A percentile compares a stretch with the other conserved stretches of the same genome.
phyloP scores from a whole-genome alignment of 2,888 invertebrate species.

The Eupithecia vulgata region DNA sequence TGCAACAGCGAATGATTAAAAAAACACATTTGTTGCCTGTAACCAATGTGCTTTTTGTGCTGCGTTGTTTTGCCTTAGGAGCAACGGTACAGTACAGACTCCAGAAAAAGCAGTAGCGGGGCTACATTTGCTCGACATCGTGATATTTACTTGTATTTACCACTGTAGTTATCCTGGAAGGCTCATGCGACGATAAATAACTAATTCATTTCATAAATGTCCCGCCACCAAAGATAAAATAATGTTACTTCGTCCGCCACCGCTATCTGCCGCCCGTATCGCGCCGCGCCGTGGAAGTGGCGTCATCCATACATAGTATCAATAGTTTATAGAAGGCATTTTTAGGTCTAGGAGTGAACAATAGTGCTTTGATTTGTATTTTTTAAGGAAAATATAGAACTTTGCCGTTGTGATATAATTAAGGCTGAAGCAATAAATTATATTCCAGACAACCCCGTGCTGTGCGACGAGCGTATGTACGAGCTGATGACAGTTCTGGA shows the following conservation, averaged over 20 bases:
- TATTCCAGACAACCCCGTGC: slow-evolving; percentile 90
- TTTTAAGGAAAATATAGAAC: not conserved
- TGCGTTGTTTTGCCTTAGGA: not conserved
- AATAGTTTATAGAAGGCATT: not conserved
- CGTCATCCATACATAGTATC: not conserved
- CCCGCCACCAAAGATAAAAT: too few relatives aligned
- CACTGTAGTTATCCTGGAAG: not conserved
- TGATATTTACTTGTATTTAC: not conserved
- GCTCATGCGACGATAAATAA: not conserved
- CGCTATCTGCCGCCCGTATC: not conserved
- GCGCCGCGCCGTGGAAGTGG: not conserved
- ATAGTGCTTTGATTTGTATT: not conserved
- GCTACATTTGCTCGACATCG: not conserved
- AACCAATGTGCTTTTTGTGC: not conserved
- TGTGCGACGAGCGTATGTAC: slow-evolving; percentile 89
- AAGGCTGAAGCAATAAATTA: slow-evolving; percentile 2
- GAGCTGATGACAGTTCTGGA: slow-evolving; percentile 88
- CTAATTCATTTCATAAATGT: not conserved
- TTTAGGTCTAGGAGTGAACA: not conserved
- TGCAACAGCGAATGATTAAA: not conserved
- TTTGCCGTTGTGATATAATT: not conserved
- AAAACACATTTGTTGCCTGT: not conserved
- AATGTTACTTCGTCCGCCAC: too few relatives aligned
- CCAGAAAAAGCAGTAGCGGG: not conserved
- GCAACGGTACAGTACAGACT: not conserved